phyloP scores from a whole-genome alignment of 2,888 invertebrate genomes.

The Microplitis manilae region DNA sequence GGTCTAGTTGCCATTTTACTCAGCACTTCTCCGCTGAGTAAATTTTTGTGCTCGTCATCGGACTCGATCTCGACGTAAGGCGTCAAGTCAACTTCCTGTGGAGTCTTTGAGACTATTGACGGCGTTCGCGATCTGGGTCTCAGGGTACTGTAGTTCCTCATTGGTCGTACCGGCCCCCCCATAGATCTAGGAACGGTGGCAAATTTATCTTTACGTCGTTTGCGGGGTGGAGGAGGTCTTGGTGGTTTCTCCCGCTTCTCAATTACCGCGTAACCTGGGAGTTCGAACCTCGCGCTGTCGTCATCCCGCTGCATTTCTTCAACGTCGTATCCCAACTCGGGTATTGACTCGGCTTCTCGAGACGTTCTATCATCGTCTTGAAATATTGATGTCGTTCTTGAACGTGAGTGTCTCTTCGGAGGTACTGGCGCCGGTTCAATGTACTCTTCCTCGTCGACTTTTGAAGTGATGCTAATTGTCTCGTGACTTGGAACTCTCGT shows the following conservation, averaged over 20 bases:
- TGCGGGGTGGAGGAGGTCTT: slow-evolving; percentile 77
- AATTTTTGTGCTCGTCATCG: slow-evolving; percentile 74
- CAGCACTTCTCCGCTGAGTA: slow-evolving; percentile 83
- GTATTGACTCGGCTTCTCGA: slow-evolving; percentile 79
- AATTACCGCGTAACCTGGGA: slow-evolving; percentile 83
- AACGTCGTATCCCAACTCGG: slow-evolving; percentile 70
- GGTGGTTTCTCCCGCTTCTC: slow-evolving; percentile 79
- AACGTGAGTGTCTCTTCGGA: slow-evolving; percentile 74
- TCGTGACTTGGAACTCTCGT: slow-evolving; percentile 41
- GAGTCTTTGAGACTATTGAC: slow-evolving; percentile 37
- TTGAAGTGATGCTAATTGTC: slow-evolving; percentile 32
- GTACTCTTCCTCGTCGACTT: slow-evolving; percentile 75
- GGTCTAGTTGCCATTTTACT: slow-evolving; percentile 90
- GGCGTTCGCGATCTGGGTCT: slow-evolving; percentile 74
- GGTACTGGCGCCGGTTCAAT: slow-evolving; percentile 74
- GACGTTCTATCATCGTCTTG: slow-evolving; percentile 82
- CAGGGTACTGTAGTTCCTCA: slow-evolving; percentile 77
- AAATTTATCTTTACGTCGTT: slow-evolving; percentile 75
- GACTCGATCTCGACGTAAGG: slow-evolving; percentile 79
- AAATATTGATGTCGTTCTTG: slow-evolving; percentile 72
- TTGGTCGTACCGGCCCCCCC: slow-evolving; percentile 75
- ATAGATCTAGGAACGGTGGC: slow-evolving; percentile 77
- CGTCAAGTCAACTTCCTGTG: slow-evolving; percentile 59
- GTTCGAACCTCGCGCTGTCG: slow-evolving; percentile 66
- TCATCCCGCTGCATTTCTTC: slow-evolving; percentile 71